A percentile compares a stretch with the other conserved stretches of the same genome.
Evolutionary conservation across 2,797 vertebrate species (phyloP).

Genomic region (Oceanodroma leucorhoa): DNA sequence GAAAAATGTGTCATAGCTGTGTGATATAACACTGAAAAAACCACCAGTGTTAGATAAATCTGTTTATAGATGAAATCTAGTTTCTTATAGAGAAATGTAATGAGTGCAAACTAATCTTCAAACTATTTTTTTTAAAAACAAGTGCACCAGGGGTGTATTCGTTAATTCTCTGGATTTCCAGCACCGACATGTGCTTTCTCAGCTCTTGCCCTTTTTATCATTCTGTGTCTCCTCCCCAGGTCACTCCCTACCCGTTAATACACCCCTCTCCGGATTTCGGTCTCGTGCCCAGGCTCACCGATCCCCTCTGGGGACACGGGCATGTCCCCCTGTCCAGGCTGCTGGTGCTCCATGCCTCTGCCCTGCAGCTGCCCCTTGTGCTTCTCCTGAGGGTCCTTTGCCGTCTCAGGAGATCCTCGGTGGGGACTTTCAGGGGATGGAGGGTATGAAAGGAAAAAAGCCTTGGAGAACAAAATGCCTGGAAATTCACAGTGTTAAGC

Average conservation of each 20-base stretch:
- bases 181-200: neutral
- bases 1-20: slow-evolving; percentile 12
- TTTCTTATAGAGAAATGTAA: neutral
- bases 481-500: neutral
- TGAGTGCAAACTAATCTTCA: neutral
- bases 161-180: neutral
- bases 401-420: neutral
- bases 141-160: neutral
- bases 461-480: neutral
- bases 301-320: neutral
- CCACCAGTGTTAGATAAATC: neutral
- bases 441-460: neutral
- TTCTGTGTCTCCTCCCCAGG: neutral
- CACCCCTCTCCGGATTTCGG: neutral
- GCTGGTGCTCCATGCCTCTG: accelerated
- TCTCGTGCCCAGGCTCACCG: neutral
- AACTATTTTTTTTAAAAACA: neutral
- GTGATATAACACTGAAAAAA: neutral
- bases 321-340: neutral
- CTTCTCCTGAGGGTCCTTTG: neutral
- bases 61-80: neutral
- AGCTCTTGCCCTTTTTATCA: neutral
- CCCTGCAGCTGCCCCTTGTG: accelerated
- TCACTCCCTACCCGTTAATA: accelerated
- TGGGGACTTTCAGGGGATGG: neutral